Base-by-base conservation (phyloP, 2,113 vertebrate genomes). In the Gracilinanus agilis region DNA sequence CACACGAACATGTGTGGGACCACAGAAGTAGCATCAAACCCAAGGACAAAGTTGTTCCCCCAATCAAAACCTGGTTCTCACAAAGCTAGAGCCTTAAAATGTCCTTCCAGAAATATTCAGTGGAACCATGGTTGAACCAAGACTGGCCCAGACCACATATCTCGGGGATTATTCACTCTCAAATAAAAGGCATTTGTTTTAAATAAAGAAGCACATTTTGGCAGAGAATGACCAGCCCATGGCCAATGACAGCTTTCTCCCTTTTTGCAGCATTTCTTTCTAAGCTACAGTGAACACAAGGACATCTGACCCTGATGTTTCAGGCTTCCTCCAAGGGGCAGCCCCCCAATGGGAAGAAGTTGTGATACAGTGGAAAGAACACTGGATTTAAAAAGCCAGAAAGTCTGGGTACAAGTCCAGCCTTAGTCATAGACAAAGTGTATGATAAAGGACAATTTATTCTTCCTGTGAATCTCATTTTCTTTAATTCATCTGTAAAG, bases 111-210 rank as follows among this genome's bases (percentile, higher is more conserved):
- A 97, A 97, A 75, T 92, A 97, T 97, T 97, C 97, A 96, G 97
- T 97, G 96, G 94, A 95, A 93, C 49, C 49, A 53, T 53, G 10
- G 89, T 93, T 93, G 92, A 3, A 92, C 94, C 58, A 89, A 94
- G 93, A 49, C 96, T 95, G 83, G 96, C 96, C 96, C 97, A 97
- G 97, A 97, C 96, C 89, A 97, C 97, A 97, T 97, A 95, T 97
- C 97, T 98, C 97, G 93, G 92, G 67, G 97, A 97, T 98, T 97
- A 97, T 97, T 96, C 97, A 96, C 96, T 90, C 89, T 53, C 89
- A 90, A 90, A 90, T 90, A 90, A 90, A 90, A 97, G 88, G 95
- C 94, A 97, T 91, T 97, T 97, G 97, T 97, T 97, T 97, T 95
- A 98, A 97, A 97, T 93, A 97, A 97, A 96, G 95, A 96, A 93